These are phyloP conservation scores for Andrena bicolor DNA, from an alignment of 2,888 invertebrate species.

Conservation along the genomic window DNA sequence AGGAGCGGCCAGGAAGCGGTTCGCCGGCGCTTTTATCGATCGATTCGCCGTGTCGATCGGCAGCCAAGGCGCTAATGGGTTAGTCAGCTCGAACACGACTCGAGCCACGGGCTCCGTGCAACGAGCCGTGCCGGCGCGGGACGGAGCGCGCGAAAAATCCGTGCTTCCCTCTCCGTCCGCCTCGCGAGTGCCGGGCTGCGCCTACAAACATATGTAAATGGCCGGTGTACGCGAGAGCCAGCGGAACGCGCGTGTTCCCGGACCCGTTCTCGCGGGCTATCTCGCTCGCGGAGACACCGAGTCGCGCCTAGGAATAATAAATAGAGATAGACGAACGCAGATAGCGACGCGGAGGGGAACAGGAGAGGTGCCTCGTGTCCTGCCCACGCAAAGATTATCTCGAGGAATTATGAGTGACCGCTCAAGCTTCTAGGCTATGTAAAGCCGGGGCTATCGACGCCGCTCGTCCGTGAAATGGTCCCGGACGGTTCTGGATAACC, in stretches of 20 bases:
- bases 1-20: conserved; percentile 52
- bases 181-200: conserved; percentile 19
- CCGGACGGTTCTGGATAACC: conserved; percentile 8
- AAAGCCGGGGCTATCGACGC: conserved; percentile 65
- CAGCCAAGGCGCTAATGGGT: conserved; percentile 73
- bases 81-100: conserved; percentile 68
- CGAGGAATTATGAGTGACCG: conserved; percentile 81
- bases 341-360: conserved; percentile 65
- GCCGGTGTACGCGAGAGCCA: conserved; percentile 29
- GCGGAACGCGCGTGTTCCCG: conserved; percentile 49
- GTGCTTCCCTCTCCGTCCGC: conserved; percentile 1
- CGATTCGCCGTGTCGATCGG: conserved; percentile 71
- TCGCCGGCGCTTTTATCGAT: conserved; percentile 69
- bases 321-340: conserved; percentile 80
- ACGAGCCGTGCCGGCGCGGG: conserved; percentile 45
- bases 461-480: conserved; percentile 61
- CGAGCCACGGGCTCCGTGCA: conserved; percentile 37
- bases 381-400: conserved; percentile 82
- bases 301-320: conserved; percentile 81
- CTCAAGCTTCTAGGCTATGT: conserved; percentile 78
- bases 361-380: conserved; percentile 70
- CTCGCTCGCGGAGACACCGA: conserved; percentile 64
- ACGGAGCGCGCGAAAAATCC: conserved; percentile 66
- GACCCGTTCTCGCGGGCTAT: conserved; percentile 50
- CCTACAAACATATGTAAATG: conserved; percentile 55